Evolutionary conservation across 2,113 vertebrate genomes (phyloP).

Genomic region (Madoqua kirkii): DNA sequence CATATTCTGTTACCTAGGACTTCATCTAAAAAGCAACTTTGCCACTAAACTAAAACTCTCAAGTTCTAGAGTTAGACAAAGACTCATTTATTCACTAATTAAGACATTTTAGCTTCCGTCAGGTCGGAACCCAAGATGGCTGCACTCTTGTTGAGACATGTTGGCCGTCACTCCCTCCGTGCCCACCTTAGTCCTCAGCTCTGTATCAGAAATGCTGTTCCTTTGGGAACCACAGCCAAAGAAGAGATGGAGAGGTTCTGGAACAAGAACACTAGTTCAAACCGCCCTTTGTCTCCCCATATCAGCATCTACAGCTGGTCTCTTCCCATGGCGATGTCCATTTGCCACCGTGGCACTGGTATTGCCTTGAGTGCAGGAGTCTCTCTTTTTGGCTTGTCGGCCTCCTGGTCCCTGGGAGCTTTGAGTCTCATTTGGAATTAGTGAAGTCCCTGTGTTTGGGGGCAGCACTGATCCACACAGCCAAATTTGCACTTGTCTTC

Average conservation of each 20-base stretch:
- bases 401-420: slow-evolving; percentile 88
- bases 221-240: slow-evolving; percentile 90
- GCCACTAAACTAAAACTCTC: background rate
- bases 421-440: slow-evolving; percentile 87
- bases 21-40: background rate
- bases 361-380: no score
- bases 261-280: slow-evolving; percentile 87
- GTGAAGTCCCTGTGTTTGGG: slow-evolving; percentile 85
- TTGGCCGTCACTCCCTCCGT: slow-evolving; percentile 65
- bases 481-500: slow-evolving; percentile 88
- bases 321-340: no score
- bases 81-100: background rate
- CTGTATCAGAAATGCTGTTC: slow-evolving; percentile 73
- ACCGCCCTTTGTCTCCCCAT: slow-evolving; percentile 91
- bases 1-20: background rate
- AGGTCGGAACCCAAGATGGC: no score
- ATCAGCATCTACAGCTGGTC: slow-evolving; percentile 88
- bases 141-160: no score
- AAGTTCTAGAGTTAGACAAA: background rate
- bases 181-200: slow-evolving; percentile 60
- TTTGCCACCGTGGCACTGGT: no score
- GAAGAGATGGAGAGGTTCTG: slow-evolving; percentile 93
- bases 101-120: background rate
- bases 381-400: slow-evolving; percentile 85
- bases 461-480: slow-evolving; percentile 83